Conservation (phyloP, 2,797 vertebrate genomes). For the Melanotaenia boesemani region DNA sequence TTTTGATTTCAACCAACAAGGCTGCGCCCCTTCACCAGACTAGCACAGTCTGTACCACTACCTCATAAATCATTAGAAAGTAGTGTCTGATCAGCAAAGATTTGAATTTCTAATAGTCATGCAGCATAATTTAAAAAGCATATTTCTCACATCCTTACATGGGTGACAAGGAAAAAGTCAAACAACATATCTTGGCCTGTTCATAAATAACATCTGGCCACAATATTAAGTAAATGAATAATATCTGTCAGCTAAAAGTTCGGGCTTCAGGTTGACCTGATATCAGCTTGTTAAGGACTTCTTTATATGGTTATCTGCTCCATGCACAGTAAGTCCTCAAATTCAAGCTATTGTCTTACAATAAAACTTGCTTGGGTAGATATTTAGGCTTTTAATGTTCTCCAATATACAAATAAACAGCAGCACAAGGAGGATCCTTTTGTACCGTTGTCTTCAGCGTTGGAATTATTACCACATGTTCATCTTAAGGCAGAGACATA, state of each 20-base stretch:
- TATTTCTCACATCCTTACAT: neutral
- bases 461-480: neutral
- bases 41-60: constrained; percentile 17
- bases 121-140: neutral
- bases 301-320: neutral
- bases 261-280: neutral
- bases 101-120: neutral
- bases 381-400: neutral
- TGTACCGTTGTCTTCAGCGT: neutral
- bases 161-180: neutral
- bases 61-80: constrained; percentile 10
- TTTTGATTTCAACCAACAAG: constrained; percentile 30
- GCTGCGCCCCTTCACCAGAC: constrained; percentile 7
- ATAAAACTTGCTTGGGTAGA: neutral
- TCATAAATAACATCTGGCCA: too few species aligned
- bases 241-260: neutral
- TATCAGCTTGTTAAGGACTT: neutral
- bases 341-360: neutral
- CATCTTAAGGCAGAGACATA: neutral
- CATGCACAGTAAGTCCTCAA: neutral
- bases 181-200: too few species aligned
- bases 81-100: constrained; percentile 28
- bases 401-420: neutral
- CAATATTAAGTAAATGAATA: neutral
- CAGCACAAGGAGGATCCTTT: too few species aligned